Percentiles rank a stretch among this genome's conserved stretches.
Evolutionary conservation across 2,797 vertebrate species (phyloP).

Genomic region (Paguma larvata): DNA sequence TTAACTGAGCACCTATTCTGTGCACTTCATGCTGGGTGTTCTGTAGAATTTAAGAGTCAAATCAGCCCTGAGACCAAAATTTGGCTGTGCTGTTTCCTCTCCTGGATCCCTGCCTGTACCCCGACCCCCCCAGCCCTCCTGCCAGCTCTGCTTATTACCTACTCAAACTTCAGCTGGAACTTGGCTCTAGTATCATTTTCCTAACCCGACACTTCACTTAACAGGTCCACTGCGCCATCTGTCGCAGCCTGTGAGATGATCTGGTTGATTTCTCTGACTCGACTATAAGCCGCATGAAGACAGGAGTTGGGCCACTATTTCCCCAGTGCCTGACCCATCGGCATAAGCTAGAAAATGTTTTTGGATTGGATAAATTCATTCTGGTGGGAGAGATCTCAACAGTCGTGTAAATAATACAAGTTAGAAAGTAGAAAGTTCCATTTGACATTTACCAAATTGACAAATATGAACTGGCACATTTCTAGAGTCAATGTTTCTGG

Average conservation of each 20-base stretch:
- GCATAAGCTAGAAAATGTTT: background rate
- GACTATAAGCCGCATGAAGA: background rate
- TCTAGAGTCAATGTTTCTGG: slow-evolving; percentile 53
- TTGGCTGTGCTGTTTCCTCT: background rate
- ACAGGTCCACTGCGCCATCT: background rate
- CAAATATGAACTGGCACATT: slow-evolving; percentile 49
- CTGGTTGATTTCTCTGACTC: background rate
- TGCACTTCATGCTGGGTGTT: background rate
- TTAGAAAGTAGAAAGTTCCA: slow-evolving; percentile 26
- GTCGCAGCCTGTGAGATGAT: background rate
- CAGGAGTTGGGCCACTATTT: background rate
- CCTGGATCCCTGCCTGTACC: background rate
- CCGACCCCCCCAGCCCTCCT: too few species aligned
- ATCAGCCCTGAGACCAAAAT: background rate
- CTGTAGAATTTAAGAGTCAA: background rate
- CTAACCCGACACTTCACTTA: background rate
- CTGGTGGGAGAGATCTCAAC: background rate
- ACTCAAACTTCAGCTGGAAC: background rate
- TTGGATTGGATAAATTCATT: background rate
- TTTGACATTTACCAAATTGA: slow-evolving; percentile 44
- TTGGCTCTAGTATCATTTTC: background rate
- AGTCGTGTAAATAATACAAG: background rate
- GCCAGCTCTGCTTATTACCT: too few species aligned
- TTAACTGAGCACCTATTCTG: background rate
- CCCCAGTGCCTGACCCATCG: background rate